Conservation (phyloP, 2,888 invertebrate genomes). For the Leucania comma region DNA sequence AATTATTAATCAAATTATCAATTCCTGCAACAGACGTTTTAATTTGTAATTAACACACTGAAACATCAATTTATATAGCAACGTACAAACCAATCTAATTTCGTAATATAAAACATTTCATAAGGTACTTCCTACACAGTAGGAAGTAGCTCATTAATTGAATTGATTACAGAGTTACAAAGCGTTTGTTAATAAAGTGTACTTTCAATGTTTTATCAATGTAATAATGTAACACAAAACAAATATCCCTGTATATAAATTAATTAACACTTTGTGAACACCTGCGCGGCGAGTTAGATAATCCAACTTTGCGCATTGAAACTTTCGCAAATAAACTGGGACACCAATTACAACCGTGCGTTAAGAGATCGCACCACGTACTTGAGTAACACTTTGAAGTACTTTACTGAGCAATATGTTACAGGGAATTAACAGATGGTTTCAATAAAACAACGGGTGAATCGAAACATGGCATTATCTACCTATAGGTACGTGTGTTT, state of each 20-base stretch:
- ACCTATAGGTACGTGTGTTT: not conserved
- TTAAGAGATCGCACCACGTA: constrained; percentile 58
- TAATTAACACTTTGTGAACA: constrained; percentile 82
- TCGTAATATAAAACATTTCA: constrained; percentile 18
- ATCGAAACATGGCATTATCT: not conserved
- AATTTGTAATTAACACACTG: not conserved
- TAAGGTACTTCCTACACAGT: constrained; percentile 29
- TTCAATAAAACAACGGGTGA: constrained; percentile 1
- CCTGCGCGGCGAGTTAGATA: constrained; percentile 78
- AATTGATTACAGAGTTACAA: constrained; percentile 76
- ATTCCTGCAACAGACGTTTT: not conserved
- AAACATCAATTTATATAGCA: not conserved
- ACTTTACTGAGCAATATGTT: constrained; percentile 55
- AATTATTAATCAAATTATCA: not conserved
- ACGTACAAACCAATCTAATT: constrained; percentile 18
- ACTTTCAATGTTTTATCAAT: constrained; percentile 80
- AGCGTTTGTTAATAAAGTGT: constrained; percentile 65
- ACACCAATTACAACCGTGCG: constrained; percentile 71
- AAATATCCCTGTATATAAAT: constrained; percentile 78
- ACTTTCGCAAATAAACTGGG: constrained; percentile 77
- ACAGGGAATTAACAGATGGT: constrained; percentile 37
- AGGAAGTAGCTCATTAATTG: constrained; percentile 78
- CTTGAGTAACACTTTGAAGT: constrained; percentile 55
- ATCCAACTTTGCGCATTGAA: constrained; percentile 78
- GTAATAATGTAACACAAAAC: constrained; percentile 74